Base-by-base conservation (phyloP, 2,888 invertebrate genomes). In the Sipha maydis region DNA sequence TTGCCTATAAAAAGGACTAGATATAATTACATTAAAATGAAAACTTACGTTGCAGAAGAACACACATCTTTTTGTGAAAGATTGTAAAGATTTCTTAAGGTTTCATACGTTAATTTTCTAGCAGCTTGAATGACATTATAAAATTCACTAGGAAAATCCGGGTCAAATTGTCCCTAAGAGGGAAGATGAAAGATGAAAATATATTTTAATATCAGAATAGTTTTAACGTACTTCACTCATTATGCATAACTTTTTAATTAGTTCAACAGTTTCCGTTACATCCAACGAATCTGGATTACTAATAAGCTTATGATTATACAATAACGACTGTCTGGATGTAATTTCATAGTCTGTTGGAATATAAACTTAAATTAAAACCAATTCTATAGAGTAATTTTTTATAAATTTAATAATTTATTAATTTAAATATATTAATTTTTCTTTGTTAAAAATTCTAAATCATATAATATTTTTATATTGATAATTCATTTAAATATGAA, bases 61-160 rank as follows among this genome's bases (percentile, higher is more conserved):
- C 96, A 97, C 85, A 96, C 94, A 25, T 94, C 91, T 0, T 93
- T 93, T 0, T 96, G 94, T 82, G 95, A 93, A 0, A 17, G 11
- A 19, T 93, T 92, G 85, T 95, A 92, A 28, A 97, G 92, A 90
- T 95, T 94, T 0, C 94, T 93, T 7, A 97, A 91, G 2, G 95
- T 95, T 0, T 95, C 93, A 91, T 95, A 94, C 90, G 95, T 94
- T 80, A 97, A 92, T 31, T 94, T 93, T 88, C 95, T 92, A 17
- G 96, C 93, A 0, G 95, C 94, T 83, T 95, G 94, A 86, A 97
- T 92, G 90, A 95, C 94, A 90, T 93, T 94, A 0, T 94, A 94
- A 90, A 95, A 94, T 82, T 93, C 92, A 91, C 94, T 94, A 21
- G 95, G 94, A 90, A 94, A 94, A 90, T 93, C 93, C 25, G 94